Conservation (phyloP, 2,113 vertebrate genomes). For the Herpetotheres cachinnans region DNA sequence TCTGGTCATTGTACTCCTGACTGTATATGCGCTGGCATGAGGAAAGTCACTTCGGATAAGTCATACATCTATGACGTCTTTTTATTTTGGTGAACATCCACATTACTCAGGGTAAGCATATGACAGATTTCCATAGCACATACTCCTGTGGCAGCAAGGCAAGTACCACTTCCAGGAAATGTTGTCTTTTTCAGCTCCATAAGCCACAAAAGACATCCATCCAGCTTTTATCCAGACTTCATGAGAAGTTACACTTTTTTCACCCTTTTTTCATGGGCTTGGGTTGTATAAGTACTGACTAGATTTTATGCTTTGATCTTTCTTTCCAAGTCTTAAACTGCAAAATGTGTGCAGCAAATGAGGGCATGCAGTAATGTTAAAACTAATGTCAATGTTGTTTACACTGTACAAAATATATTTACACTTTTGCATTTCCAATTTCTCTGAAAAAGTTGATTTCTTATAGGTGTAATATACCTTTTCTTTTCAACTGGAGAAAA, state of each 20-base stretch:
- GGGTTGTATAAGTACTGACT: neutral
- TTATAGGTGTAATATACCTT: neutral
- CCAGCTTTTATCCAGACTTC: neutral
- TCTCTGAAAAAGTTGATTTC: neutral
- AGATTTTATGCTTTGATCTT: neutral
- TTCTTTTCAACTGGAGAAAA: neutral
- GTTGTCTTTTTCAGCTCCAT: neutral
- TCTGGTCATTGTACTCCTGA: neutral
- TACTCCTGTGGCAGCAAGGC: neutral
- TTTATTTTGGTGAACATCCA: neutral
- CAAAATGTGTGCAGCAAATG: neutral
- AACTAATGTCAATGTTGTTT: neutral
- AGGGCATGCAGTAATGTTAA: neutral
- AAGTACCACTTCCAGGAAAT: neutral
- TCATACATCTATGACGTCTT: neutral
- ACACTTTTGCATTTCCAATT: neutral
- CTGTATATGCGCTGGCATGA: neutral
- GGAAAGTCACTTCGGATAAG: neutral
- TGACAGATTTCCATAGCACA: neutral
- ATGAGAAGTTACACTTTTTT: fast-evolving
- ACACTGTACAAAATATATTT: neutral
- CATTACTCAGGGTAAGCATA: neutral
- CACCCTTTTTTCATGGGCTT: neutral
- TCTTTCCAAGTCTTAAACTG: neutral
- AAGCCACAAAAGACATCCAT: neutral